These are phyloP conservation scores for Sphaerolaimus hirsutus DNA, from an alignment of 2,888 invertebrate species.

Conservation along the genomic window DNA sequence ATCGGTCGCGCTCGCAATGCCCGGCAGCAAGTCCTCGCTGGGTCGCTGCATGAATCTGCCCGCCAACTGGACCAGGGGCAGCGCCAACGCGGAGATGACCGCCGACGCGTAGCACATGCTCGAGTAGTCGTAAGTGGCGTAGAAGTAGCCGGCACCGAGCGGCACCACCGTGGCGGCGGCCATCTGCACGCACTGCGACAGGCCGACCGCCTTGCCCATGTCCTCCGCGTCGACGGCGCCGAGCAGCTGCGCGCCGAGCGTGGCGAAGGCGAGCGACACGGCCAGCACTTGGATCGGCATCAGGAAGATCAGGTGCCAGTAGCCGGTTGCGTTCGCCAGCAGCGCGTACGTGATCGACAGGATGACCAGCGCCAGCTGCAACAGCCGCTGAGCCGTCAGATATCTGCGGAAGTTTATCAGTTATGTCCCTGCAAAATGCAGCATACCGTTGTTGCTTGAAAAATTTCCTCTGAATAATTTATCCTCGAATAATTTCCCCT, in stretches of 20 bases:
- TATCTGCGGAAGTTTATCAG: no score
- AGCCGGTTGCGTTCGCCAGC: slow-evolving; percentile 10
- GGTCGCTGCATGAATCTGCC: no score
- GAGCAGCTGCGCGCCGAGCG: slow-evolving; percentile 16
- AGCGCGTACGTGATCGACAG: slow-evolving; percentile 11
- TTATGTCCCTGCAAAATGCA: no score
- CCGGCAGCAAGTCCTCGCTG: no score
- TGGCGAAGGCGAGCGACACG: slow-evolving; percentile 14
- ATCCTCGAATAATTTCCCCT: no score
- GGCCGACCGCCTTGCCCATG: slow-evolving; percentile 16
- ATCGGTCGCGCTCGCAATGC: no score
- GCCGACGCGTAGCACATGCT: slow-evolving; percentile 13
- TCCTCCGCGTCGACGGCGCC: slow-evolving; percentile 12
- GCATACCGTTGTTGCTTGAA: no score
- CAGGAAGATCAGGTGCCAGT: slow-evolving; percentile 11
- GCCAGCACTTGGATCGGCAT: slow-evolving; percentile 17
- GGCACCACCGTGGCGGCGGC: slow-evolving; percentile 13
- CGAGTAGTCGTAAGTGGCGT: slow-evolving; percentile 9
- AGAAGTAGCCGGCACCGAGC: slow-evolving; percentile 13
- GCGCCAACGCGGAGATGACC: slow-evolving; percentile 9
- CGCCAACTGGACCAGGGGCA: no score
- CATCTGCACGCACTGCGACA: slow-evolving; percentile 14
- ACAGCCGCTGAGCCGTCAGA: slow-evolving; percentile 11
- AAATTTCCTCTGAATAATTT: no score
- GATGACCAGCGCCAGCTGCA: slow-evolving; percentile 10